Conservation (phyloP, 2,113 vertebrate genomes). For the Psittacula cyanocephala region DNA sequence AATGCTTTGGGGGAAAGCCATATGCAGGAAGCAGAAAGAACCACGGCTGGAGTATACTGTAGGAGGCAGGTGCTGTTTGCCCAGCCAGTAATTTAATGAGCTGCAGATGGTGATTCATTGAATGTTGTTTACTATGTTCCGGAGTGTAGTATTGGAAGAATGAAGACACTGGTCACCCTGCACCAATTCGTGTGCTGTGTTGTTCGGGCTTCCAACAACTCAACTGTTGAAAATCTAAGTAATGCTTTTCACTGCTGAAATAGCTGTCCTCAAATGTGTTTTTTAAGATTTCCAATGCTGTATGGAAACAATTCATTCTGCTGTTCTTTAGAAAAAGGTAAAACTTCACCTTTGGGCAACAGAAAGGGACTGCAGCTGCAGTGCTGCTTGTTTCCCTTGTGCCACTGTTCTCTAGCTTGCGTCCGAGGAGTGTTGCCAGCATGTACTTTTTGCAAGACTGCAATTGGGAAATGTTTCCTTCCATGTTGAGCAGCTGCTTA, state of each 20-base stretch:
- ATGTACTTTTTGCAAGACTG: rapidly evolving
- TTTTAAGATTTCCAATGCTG: neutral
- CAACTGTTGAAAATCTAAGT: neutral
- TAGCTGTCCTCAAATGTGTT: neutral
- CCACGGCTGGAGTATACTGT: neutral
- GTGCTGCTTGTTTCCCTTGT: neutral
- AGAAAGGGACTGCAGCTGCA: neutral
- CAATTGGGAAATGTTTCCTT: neutral
- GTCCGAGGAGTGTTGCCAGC: neutral
- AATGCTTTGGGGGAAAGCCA: neutral
- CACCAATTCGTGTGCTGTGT: neutral
- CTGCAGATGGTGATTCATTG: neutral
- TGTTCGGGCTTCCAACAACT: neutral
- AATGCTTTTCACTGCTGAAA: neutral
- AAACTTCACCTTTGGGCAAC: neutral
- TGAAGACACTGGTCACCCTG: neutral
- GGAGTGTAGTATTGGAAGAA: rapidly evolving
- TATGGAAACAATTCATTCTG: neutral
- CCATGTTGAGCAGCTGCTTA: neutral
- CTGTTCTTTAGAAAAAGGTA: too few relatives aligned
- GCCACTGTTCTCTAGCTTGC: neutral
- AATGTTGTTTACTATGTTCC: neutral
- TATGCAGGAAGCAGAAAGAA: neutral
- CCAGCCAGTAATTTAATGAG: neutral
- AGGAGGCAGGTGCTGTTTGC: neutral